A percentile compares a stretch with the other conserved stretches of the same genome.
Evolutionary conservation across 1,140 invertebrate species (phyloP).

Genomic region (Manduca sexta): DNA sequence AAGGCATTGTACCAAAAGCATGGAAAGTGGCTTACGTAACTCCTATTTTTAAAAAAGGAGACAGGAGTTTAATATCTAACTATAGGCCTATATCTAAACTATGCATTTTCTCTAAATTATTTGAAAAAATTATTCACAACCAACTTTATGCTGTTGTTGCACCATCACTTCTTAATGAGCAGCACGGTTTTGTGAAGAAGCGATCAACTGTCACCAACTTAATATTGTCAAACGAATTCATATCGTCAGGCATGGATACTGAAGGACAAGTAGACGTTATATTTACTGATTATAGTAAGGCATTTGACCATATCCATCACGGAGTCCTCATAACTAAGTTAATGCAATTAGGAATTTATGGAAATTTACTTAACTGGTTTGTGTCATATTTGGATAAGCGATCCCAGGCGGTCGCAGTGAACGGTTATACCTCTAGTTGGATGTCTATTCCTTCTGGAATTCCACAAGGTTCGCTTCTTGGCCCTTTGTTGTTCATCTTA

Average conservation of each 20-base stretch:
- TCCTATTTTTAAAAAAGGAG: background rate
- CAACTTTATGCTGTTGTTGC: no score
- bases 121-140: no score
- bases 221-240: slow-evolving; percentile 13
- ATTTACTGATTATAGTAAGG: slow-evolving; percentile 34
- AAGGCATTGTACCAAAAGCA: background rate
- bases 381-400: no score
- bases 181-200: slow-evolving; percentile 29
- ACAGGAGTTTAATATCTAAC: background rate
- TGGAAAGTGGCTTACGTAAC: background rate
- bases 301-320: no score
- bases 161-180: slow-evolving; percentile 12
- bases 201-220: slow-evolving; percentile 30
- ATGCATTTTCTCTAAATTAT: slow-evolving; percentile 1
- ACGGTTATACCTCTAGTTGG: no score
- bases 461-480: slow-evolving; percentile 16
- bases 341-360: slow-evolving; percentile 7
- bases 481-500: slow-evolving; percentile 19
- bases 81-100: slow-evolving; percentile 6
- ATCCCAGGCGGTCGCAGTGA: no score
- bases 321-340: slow-evolving; percentile 11
- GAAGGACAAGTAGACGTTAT: slow-evolving; percentile 29
- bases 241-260: slow-evolving; percentile 11
- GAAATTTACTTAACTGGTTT: slow-evolving; percentile 23
- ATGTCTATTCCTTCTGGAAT: no score